Base-by-base conservation (phyloP, 2,888 invertebrate genomes). In the Imbricaverruca yamaguchii region DNA sequence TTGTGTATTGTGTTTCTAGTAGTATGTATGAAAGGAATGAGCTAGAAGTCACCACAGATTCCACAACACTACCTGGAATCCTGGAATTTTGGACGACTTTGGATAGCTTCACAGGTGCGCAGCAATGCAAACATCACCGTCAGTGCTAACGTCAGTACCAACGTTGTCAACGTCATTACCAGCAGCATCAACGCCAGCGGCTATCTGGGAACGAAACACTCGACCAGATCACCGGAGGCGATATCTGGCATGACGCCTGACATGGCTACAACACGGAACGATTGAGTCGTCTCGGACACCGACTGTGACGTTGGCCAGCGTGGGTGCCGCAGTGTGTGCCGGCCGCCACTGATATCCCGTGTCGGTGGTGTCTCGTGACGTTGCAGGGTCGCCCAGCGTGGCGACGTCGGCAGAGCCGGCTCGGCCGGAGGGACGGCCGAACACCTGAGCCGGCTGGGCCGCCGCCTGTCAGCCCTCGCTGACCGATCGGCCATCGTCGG, bases 401-500 rank as follows among this genome's bases (percentile, higher is more conserved):
- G 63, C n/a, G n/a, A n/a, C 63, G n/a, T 6, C n/a, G 55, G 74
- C 3, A 21, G 12, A 4, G 55, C 10, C 53, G 21, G 53, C 55
- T 21, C 53, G 6, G 74, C 12, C 4, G 21, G 74, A n/a, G 74
- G 74, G 21, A 18, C 74, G 55, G 55, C 18, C 74, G 53, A 39
- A 53, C 74, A 74, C 74, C 74, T 74, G 74, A 74, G 74, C 74
- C 74, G 39, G 39, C 21, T 39, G 39, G 23, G 53, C 74, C 21
- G 55, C 53, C 8, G 21, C 53, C 74, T 74, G 74, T 74, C 74
- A 74, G 74, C 21, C 74, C 15, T 21, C 21, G 74, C 74, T 74
- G 74, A 74, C 74, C 53, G 74, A 74, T 74, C 53, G 74, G 21
- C 55, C 74, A 55, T 53, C 74, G 74, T 53, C 74, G 74, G 53